Percentiles rank a stretch among this genome's conserved stretches.
These are phyloP conservation scores for Petaurus breviceps DNA, from an alignment of 2,113 vertebrate genomes.

Conservation along the genomic window DNA sequence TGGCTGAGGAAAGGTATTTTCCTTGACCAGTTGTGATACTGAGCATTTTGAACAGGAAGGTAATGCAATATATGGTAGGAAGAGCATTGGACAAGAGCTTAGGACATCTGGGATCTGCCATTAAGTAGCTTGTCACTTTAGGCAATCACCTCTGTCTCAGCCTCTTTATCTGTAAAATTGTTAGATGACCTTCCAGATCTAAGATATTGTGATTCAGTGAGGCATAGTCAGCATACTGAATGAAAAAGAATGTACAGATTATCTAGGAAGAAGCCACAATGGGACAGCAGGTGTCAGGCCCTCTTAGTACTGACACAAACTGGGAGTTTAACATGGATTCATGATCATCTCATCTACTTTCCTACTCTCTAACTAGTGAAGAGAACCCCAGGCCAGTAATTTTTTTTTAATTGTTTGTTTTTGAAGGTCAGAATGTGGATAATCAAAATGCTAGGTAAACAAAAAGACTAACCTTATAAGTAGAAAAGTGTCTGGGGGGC, in stretches of 20 bases:
- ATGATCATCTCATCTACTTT: neutral
- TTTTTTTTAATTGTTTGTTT: conserved; percentile 1
- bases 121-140: neutral
- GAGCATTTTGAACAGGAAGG: neutral
- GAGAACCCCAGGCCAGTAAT: conserved; percentile 1
- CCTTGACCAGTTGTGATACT: neutral
- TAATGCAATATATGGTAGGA: neutral
- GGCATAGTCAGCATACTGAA: neutral
- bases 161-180: neutral
- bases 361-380: neutral
- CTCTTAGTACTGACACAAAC: neutral
- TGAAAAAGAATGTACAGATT: neutral
- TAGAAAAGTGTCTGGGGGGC: neutral
- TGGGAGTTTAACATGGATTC: neutral
- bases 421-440: conserved; percentile 5
- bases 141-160: neutral
- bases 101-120: neutral
- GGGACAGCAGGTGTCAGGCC: neutral
- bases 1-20: neutral
- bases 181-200: neutral
- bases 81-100: neutral
- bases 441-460: conserved; percentile 11
- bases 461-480: conserved; percentile 2
- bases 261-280: neutral
- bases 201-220: neutral